Percentiles rank a stretch among this genome's conserved stretches.
These are phyloP conservation scores for Limnephilus auricula DNA, from an alignment of 2,888 invertebrate species.

Conservation along the genomic window DNA sequence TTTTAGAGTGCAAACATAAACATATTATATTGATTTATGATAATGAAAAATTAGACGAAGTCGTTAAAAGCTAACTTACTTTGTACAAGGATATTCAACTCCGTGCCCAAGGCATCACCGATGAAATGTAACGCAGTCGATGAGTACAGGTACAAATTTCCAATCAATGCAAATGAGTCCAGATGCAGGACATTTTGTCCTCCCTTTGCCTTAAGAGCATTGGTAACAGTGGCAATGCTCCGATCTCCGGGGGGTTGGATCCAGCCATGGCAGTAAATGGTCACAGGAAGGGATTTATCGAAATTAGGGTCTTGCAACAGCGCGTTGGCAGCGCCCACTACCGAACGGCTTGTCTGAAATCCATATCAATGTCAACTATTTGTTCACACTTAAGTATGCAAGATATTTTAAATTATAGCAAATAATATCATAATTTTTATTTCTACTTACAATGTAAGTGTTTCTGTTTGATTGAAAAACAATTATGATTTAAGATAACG, in stretches of 20 bases:
- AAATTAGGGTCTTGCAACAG: background rate
- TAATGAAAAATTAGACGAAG: background rate
- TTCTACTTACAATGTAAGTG: too few species aligned
- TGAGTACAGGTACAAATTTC: constrained; percentile 13
- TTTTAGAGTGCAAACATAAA: background rate
- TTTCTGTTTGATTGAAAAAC: too few species aligned
- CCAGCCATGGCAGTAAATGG: constrained; percentile 40
- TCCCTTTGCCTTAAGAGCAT: background rate
- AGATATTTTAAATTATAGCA: too few species aligned
- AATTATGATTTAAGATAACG: too few species aligned
- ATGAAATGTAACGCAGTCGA: background rate
- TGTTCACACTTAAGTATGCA: too few species aligned
- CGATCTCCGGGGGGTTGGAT: background rate
- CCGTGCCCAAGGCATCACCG: constrained; percentile 12
- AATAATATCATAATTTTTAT: too few species aligned
- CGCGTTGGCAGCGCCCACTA: background rate
- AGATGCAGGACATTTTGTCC: constrained; percentile 27
- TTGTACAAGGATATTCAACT: constrained; percentile 10
- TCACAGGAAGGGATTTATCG: background rate
- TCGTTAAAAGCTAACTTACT: background rate
- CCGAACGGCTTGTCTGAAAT: background rate
- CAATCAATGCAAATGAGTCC: constrained; percentile 12
- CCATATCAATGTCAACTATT: too few species aligned
- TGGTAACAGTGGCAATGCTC: constrained; percentile 8
- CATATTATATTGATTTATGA: background rate